Evolutionary conservation across 2,888 invertebrate genomes (phyloP).

Genomic region (Suillia variegata): DNA sequence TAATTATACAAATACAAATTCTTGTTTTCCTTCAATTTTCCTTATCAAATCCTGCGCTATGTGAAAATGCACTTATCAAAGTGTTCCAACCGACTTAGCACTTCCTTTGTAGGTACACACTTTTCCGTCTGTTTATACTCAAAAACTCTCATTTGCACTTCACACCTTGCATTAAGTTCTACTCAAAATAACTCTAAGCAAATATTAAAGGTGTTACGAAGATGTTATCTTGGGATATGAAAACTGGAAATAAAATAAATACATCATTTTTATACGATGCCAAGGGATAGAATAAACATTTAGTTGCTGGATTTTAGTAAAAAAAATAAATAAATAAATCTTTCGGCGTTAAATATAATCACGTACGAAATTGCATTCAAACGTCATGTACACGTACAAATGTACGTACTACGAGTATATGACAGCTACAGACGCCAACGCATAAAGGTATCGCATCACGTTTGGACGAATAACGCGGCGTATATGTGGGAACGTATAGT

Average conservation of each 20-base stretch:
- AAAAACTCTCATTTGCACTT: neutral
- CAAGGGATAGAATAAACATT: neutral
- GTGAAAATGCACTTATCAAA: neutral
- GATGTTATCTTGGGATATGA: conserved; percentile 1
- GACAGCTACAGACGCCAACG: no score
- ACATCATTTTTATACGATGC: no score
- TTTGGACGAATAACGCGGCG: no score
- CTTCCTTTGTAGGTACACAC: no score
- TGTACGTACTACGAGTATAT: no score
- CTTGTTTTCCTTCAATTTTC: no score
- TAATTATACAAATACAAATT: no score
- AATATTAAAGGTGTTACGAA: neutral
- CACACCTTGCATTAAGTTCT: neutral
- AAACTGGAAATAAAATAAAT: neutral
- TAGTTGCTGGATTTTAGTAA: neutral
- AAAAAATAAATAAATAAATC: neutral
- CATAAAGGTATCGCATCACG: no score
- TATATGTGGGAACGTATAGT: no score
- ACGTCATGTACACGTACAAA: neutral
- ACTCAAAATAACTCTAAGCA: neutral
- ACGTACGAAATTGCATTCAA: neutral
- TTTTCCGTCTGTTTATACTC: no score
- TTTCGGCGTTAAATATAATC: neutral
- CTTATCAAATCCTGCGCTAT: no score
- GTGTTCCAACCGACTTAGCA: no score